Conservation (phyloP, 2,113 vertebrate species). For the Grammomys dolichurus region DNA sequence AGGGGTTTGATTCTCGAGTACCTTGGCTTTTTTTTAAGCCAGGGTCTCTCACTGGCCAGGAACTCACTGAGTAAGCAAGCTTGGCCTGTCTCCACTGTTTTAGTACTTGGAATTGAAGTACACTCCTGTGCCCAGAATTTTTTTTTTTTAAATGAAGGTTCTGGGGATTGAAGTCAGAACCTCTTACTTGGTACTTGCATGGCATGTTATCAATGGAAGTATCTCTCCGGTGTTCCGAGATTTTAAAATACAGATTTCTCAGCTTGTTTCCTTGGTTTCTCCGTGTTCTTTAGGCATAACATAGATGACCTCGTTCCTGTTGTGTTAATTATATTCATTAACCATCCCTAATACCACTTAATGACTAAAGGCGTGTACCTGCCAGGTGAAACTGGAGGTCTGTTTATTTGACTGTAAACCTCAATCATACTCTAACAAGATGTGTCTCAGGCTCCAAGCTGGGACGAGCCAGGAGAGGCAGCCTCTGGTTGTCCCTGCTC, state of each 20-base stretch:
- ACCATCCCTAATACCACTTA: conserved; percentile 40
- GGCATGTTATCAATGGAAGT: background rate
- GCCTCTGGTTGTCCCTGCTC: no score
- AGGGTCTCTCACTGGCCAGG: background rate
- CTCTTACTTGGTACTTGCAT: fast-evolving
- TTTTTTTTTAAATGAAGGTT: background rate
- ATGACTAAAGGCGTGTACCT: conserved; percentile 34
- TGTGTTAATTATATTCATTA: conserved; percentile 60
- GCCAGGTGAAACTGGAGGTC: conserved; percentile 56
- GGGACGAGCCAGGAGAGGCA: background rate
- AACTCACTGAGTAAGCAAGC: background rate
- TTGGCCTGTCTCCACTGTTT: background rate
- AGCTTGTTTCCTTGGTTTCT: background rate
- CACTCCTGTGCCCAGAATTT: background rate
- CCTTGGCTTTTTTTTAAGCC: background rate
- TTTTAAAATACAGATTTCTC: background rate
- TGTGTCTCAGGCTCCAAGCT: background rate
- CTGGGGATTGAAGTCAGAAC: background rate
- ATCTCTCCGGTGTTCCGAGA: background rate
- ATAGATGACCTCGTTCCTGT: background rate
- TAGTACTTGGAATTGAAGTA: background rate
- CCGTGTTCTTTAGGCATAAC: background rate
- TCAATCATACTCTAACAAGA: background rate
- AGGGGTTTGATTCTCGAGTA: background rate
- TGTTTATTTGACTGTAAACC: background rate